These are phyloP conservation scores for Isoperla grammatica DNA, from an alignment of 2,888 invertebrate genomes.

Conservation along the genomic window DNA sequence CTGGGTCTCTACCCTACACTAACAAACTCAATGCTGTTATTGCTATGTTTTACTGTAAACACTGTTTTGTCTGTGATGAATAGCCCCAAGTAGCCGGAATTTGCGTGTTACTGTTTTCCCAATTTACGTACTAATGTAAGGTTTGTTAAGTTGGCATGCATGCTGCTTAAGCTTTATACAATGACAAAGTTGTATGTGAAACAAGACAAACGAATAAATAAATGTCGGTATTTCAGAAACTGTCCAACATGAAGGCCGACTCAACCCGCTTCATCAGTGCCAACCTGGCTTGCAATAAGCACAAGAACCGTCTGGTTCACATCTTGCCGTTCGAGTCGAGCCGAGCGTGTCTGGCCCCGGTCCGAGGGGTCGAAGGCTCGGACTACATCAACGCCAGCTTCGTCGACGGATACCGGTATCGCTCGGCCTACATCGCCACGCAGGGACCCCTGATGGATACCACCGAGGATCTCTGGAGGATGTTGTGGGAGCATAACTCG, in stretches of 20 bases:
- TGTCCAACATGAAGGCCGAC: conserved; percentile 89
- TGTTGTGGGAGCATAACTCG: conserved; percentile 99
- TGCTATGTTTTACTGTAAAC: too few species aligned
- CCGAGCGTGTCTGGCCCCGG: conserved; percentile 86
- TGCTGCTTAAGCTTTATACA: too few species aligned
- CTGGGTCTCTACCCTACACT: too few species aligned
- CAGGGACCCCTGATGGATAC: conserved; percentile 97
- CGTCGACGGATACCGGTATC: conserved; percentile 89
- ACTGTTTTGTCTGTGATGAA: too few species aligned
- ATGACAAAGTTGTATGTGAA: too few species aligned
- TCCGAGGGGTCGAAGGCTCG: conserved; percentile 84
- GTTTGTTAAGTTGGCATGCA: too few species aligned
- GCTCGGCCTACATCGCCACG: conserved; percentile 95
- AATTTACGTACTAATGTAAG: too few species aligned
- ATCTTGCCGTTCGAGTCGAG: conserved; percentile 96
- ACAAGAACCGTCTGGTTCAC: conserved; percentile 96
- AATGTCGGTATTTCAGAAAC: conserved; percentile 54
- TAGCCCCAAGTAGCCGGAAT: too few species aligned
- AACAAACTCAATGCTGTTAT: too few species aligned
- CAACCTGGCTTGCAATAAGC: conserved; percentile 94
- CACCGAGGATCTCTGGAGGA: conserved; percentile 98
- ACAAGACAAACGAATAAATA: too few species aligned
- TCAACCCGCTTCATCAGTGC: conserved; percentile 93
- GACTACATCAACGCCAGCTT: conserved; percentile 99
- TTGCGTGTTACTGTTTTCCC: too few species aligned